These are phyloP conservation scores for Dasyprocta punctata DNA, from an alignment of 2,113 vertebrate genomes.

Conservation along the genomic window DNA sequence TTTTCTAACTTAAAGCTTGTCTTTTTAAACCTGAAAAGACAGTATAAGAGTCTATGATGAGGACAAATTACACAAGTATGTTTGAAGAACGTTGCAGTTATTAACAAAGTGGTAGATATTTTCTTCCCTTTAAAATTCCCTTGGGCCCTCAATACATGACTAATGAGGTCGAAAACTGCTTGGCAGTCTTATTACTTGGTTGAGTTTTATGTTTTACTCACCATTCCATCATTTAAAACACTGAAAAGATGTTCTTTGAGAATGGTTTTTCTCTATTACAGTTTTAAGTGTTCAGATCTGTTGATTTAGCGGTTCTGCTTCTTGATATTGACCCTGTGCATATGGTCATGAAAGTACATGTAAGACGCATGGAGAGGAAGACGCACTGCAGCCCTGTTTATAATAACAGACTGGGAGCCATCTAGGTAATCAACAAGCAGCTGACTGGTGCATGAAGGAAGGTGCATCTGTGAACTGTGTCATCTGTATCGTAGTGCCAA, in stretches of 20 bases:
- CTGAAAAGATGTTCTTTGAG: neutral
- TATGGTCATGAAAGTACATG: neutral
- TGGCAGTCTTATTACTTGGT: neutral
- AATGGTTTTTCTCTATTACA: slow-evolving; percentile 23
- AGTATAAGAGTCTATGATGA: neutral
- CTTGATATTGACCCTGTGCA: neutral
- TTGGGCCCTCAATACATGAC: neutral
- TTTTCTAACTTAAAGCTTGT: neutral
- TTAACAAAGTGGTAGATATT: neutral
- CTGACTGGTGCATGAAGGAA: neutral
- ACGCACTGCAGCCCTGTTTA: neutral
- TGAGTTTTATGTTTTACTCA: slow-evolving; percentile 40
- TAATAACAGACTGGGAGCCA: neutral
- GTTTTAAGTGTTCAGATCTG: slow-evolving; percentile 10
- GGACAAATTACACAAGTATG: neutral
- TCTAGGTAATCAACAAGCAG: neutral
- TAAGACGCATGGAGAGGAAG: neutral
- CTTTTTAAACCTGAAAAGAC: slow-evolving; percentile 1
- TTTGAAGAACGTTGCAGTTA: slow-evolving; percentile 22
- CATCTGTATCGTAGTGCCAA: neutral
- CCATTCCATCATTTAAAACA: slow-evolving; percentile 1
- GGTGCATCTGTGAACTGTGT: neutral
- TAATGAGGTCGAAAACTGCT: neutral
- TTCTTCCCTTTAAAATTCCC: slow-evolving; percentile 39
- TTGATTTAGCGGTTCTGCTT: neutral